phyloP scores from a whole-genome alignment of 2,888 invertebrate genomes.

The Hyles lineata region DNA sequence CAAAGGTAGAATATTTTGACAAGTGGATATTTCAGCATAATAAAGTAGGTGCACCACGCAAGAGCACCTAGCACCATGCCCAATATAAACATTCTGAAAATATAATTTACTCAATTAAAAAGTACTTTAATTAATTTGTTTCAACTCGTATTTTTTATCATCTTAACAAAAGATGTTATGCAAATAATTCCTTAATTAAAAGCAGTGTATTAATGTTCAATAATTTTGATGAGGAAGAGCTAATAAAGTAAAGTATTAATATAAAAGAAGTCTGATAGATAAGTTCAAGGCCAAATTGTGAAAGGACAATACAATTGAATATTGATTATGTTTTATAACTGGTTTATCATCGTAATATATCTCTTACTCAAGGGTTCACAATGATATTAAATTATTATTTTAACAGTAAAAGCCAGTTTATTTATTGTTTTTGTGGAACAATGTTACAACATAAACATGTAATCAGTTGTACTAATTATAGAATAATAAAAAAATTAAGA shows the following conservation, averaged over 20 bases:
- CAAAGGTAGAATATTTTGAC: constrained; percentile 93
- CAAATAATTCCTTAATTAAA: background rate
- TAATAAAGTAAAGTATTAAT: too few species aligned
- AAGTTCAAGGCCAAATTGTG: too few species aligned
- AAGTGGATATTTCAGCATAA: constrained; percentile 90
- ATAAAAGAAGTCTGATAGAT: too few species aligned
- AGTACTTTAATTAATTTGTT: background rate
- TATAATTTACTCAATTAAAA: constrained; percentile 37
- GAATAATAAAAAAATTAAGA: too few species aligned
- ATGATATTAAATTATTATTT: background rate
- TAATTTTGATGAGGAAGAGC: too few species aligned
- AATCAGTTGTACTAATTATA: too few species aligned
- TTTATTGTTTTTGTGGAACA: too few species aligned
- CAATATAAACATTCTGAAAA: constrained; percentile 86
- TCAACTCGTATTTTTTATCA: background rate
- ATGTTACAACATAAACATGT: too few species aligned
- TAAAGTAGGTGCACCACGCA: constrained; percentile 88
- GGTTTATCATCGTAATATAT: background rate
- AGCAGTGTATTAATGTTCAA: too few species aligned
- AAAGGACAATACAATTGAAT: too few species aligned
- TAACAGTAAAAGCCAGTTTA: constrained; percentile 2
- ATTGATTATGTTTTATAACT: background rate
- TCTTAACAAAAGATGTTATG: background rate
- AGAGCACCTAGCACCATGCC: constrained; percentile 86
- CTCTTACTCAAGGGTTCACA: background rate